Percentiles rank a stretch among this genome's conserved stretches.
Conservation (phyloP, 2,797 vertebrate genomes). For the Trachops cirrhosus region DNA sequence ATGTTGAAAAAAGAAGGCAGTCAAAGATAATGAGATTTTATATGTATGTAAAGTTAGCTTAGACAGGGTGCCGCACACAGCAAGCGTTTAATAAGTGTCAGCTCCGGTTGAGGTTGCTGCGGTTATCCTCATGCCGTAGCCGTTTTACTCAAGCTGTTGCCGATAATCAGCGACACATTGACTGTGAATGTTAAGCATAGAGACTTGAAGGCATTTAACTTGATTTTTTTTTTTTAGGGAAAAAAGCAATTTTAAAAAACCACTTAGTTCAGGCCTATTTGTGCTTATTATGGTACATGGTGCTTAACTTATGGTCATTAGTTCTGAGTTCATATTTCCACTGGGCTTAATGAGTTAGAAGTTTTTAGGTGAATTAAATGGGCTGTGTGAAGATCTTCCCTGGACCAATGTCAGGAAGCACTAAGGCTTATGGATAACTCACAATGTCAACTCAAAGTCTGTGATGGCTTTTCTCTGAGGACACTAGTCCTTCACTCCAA, state of each 20-base stretch:
- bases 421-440: conserved; percentile 31
- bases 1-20: conserved; percentile 15
- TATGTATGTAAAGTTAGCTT: neutral
- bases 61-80: neutral
- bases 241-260: neutral
- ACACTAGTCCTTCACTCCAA: neutral
- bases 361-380: conserved; percentile 47
- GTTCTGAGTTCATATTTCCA: conserved; percentile 38
- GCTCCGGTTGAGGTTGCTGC: neutral
- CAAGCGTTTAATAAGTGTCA: neutral
- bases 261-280: conserved; percentile 33
- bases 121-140: neutral
- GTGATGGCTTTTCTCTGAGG: conserved; percentile 25
- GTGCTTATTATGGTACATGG: neutral
- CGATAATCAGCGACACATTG: neutral
- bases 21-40: neutral
- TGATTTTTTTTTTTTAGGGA: neutral
- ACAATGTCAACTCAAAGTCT: conserved; percentile 22
- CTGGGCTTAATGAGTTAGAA: conserved; percentile 25
- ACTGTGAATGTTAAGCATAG: neutral
- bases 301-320: conserved; percentile 22
- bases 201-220: conserved; percentile 24
- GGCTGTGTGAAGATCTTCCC: neutral
- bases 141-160: neutral
- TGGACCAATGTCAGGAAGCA: conserved; percentile 34